These are phyloP conservation scores for Euglossa dilemma DNA, from an alignment of 1,140 invertebrate species.

Conservation along the genomic window DNA sequence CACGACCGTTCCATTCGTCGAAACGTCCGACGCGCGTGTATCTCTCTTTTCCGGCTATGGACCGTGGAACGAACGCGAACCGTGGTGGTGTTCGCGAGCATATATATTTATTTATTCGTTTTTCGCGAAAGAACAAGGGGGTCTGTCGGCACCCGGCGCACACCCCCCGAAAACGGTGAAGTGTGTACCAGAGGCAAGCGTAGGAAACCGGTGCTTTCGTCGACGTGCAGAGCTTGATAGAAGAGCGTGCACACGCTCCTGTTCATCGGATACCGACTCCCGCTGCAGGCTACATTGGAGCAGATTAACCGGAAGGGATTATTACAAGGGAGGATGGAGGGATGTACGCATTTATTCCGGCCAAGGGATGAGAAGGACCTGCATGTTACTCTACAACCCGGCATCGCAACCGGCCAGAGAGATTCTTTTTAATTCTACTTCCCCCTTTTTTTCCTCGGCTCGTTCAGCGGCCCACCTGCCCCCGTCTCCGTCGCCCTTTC, in stretches of 20 bases:
- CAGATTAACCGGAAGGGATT: slow-evolving; percentile 80
- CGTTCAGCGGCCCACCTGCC: slow-evolving; percentile 10
- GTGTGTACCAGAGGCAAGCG: slow-evolving; percentile 58
- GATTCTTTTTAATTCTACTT: slow-evolving; percentile 74
- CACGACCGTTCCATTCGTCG: slow-evolving; percentile 21
- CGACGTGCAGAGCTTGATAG: slow-evolving; percentile 60
- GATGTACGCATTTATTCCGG: slow-evolving; percentile 72
- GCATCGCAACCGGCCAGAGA: slow-evolving; percentile 19
- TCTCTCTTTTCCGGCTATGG: slow-evolving; percentile 28
- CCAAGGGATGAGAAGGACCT: slow-evolving; percentile 72
- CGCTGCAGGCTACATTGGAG: slow-evolving; percentile 71
- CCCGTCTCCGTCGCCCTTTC: not conserved
- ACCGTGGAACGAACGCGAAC: not conserved
- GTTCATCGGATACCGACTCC: slow-evolving; percentile 70
- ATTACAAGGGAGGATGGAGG: slow-evolving; percentile 71
- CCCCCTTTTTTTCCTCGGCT: slow-evolving; percentile 28
- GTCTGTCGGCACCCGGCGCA: slow-evolving; percentile 5
- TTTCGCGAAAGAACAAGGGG: slow-evolving; percentile 59
- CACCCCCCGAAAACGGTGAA: slow-evolving; percentile 47
- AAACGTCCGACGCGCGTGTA: slow-evolving; percentile 8
- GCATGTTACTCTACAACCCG: slow-evolving; percentile 44
- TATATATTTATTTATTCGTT: slow-evolving; percentile 69
- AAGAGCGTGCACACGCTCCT: slow-evolving; percentile 54
- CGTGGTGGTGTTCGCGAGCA: not conserved
- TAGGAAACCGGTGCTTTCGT: slow-evolving; percentile 61